Percentiles rank a stretch among this genome's conserved stretches.
phyloP scores from a whole-genome alignment of 2,113 vertebrate species.

The Eleginops maclovinus region DNA sequence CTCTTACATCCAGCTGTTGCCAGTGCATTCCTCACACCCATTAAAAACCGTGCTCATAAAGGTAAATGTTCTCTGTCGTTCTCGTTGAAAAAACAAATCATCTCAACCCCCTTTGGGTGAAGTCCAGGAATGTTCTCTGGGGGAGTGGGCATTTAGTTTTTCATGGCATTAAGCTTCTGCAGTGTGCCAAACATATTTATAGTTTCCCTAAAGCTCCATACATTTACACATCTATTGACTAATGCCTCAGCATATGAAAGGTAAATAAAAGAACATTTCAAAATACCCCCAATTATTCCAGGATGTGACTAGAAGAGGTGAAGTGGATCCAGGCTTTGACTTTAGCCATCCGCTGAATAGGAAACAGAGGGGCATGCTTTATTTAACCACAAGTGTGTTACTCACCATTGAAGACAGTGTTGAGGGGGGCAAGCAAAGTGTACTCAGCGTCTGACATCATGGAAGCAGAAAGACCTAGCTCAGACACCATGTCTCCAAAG shows the following conservation, averaged over 20 bases:
- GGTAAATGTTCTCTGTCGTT: neutral
- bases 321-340: neutral
- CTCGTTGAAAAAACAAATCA: slow-evolving; percentile 15
- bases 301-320: neutral
- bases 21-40: slow-evolving; percentile 9
- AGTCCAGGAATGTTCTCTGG: slow-evolving; percentile 16
- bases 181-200: neutral
- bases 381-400: slow-evolving; percentile 28
- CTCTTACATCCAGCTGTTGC: slow-evolving; percentile 16
- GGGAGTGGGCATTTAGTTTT: slow-evolving; percentile 5
- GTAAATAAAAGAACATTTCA: neutral
- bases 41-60: slow-evolving; percentile 1
- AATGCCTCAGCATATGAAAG: slow-evolving; percentile 3
- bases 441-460: slow-evolving; percentile 89
- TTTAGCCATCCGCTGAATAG: slow-evolving; percentile 13
- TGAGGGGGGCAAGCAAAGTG: slow-evolving; percentile 92
- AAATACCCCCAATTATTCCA: slow-evolving; percentile 7
- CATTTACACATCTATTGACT: neutral
- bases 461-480: slow-evolving; percentile 87
- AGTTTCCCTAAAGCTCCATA: neutral
- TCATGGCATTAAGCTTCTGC: neutral
- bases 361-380: neutral
- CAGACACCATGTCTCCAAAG: slow-evolving; percentile 90
- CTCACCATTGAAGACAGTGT: slow-evolving; percentile 91
- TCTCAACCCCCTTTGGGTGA: neutral